Evolutionary conservation across 2,113 vertebrate genomes (phyloP), one percentile per base, ranked within the genome.

Genomic region (Chloebia gouldiae): DNA sequence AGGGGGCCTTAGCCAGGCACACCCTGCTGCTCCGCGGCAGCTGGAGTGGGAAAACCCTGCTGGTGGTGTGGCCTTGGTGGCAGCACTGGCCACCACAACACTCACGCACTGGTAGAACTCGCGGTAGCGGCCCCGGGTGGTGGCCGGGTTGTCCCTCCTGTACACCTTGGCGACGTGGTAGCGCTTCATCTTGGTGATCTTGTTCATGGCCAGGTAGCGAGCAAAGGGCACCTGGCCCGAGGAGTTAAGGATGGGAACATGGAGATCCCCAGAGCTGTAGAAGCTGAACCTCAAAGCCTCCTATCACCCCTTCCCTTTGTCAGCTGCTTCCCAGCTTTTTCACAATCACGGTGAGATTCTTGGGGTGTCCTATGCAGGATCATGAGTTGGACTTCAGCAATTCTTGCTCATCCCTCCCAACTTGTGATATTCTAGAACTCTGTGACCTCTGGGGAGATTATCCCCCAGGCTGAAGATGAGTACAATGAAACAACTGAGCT

Each of bases 21-120:
- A 1, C 31, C 21, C 9, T 15, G 28, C 5, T 19, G 54, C 57
- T 63, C 66, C 12, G 1, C 33, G 28, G 59, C 57, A 49, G 37
- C 60, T 51, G n/a, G 39, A 31, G 57, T 9, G 0, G 24, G 6
- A 31, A 71, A 61, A 37, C 27, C 50, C n/a, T n/a, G 3, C 2
- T 4, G 12, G 30, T 69, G 44, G 3, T 3, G 2, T 2, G 13
- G 60, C 68, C 65, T 1, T 13, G 5, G 20, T 0, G 0, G 30
- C 44, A 15, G n/a, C 15, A 11, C 5, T 12, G 3, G 7, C 47
- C 27, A 28, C 33, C 47, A 20, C 86, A 91, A 42, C 86, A 99
- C 99, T 99, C 96, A 99, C 99, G 96, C 99, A 99, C 88, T 99
- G 99, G 96, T 98, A 99, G 96, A 99, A 99, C 96, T 99, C 99